Conservation (phyloP, 1,140 invertebrate species). For the Drosophila sechellia region DNA sequence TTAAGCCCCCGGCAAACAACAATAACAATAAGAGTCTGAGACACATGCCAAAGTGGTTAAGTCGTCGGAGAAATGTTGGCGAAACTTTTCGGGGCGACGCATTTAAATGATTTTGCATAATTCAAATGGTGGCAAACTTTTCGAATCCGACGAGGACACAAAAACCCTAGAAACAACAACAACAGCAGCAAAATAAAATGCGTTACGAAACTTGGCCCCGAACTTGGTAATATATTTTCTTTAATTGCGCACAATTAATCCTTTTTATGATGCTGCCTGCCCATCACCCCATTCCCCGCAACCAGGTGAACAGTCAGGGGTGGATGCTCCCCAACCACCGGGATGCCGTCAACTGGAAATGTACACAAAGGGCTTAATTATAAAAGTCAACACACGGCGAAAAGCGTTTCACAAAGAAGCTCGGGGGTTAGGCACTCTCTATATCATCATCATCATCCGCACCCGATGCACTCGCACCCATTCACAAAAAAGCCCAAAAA, state of each 20-base stretch:
- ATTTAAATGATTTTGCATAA: slow-evolving; percentile 82
- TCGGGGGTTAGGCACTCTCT: slow-evolving; percentile 43
- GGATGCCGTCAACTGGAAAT: slow-evolving; percentile 71
- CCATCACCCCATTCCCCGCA: background rate
- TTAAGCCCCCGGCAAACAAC: slow-evolving; percentile 61
- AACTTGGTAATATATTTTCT: slow-evolving; percentile 71
- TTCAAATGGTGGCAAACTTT: slow-evolving; percentile 69
- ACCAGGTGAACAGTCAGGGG: slow-evolving; percentile 44
- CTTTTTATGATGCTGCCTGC: slow-evolving; percentile 60
- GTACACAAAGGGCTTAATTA: slow-evolving; percentile 80
- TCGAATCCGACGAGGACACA: slow-evolving; percentile 15
- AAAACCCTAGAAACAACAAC: background rate
- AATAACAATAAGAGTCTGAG: slow-evolving; percentile 72
- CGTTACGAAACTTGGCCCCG: slow-evolving; percentile 37
- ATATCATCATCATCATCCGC: slow-evolving; percentile 65
- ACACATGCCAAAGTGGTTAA: slow-evolving; percentile 77
- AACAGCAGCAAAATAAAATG: slow-evolving; percentile 7
- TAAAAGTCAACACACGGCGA: slow-evolving; percentile 71
- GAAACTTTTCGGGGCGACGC: slow-evolving; percentile 69
- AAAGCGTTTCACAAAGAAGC: slow-evolving; percentile 25
- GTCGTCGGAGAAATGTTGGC: slow-evolving; percentile 53
- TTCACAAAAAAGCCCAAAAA: slow-evolving; percentile 32
- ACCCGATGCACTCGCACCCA: slow-evolving; percentile 38
- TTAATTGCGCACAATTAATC: slow-evolving; percentile 80
- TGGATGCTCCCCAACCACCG: slow-evolving; percentile 1